phyloP scores from a whole-genome alignment of 2,888 invertebrate species.

The Tiphia femorata region DNA sequence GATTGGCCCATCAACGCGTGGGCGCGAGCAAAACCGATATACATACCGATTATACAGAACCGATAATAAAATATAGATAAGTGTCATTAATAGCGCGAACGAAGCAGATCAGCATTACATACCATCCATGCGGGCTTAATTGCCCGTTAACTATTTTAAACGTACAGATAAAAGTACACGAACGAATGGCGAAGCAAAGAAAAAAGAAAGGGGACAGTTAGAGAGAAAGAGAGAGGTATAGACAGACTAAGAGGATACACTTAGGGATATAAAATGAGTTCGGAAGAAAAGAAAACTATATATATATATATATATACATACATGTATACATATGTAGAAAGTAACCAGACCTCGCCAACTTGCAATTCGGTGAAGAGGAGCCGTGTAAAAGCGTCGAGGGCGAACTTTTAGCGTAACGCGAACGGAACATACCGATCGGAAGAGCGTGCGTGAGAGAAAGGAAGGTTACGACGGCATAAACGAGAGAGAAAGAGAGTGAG shows the following conservation, averaged over 20 bases:
- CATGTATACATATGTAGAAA: too few species aligned
- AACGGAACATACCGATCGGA: background rate
- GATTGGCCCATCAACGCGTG: constrained; percentile 54
- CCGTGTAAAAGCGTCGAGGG: background rate
- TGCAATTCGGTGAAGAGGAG: too few species aligned
- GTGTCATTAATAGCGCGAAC: background rate
- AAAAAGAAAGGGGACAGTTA: constrained; percentile 5
- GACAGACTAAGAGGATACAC: too few species aligned
- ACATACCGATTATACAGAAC: background rate
- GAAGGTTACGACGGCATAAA: background rate
- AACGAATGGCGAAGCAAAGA: background rate
- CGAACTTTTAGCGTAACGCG: too few species aligned
- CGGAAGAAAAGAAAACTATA: too few species aligned
- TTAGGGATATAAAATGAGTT: too few species aligned
- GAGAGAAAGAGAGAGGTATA: constrained; percentile 9
- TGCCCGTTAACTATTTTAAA: too few species aligned
- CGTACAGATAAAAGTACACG: background rate
- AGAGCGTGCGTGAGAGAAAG: background rate
- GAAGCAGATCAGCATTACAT: background rate
- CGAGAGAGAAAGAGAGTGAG: constrained; percentile 5
- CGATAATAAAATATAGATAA: background rate
- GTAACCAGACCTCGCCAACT: too few species aligned
- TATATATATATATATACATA: too few species aligned
- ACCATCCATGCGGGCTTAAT: background rate
- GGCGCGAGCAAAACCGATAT: constrained; percentile 43